Conservation (phyloP, 2,797 vertebrate species). For the Cyprinella venusta region DNA sequence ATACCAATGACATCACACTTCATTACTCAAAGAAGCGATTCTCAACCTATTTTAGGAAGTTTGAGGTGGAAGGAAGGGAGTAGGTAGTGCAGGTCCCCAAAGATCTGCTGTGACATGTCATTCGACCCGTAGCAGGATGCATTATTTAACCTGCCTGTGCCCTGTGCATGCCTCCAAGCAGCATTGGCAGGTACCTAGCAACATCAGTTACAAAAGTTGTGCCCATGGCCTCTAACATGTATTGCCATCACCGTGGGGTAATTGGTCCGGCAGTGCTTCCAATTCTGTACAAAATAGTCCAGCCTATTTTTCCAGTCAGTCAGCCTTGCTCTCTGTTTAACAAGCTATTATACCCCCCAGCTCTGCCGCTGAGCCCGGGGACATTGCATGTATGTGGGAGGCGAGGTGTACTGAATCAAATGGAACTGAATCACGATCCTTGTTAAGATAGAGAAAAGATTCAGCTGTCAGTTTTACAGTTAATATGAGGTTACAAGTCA, state of each 20-base stretch:
- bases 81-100: conserved; percentile 61
- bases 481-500: conserved; percentile 28
- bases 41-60: background rate
- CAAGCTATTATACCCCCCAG: conserved; percentile 70
- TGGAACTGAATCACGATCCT: conserved; percentile 34
- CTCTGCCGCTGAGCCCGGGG: conserved; percentile 58
- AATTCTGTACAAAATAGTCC: conserved; percentile 69
- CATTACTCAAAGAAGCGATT: conserved; percentile 11
- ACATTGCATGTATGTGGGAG: conserved; percentile 62
- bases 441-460: conserved; percentile 48
- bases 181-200: conserved; percentile 72
- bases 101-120: conserved; percentile 65
- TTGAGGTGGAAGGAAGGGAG: background rate
- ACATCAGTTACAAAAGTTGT: conserved; percentile 76
- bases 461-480: conserved; percentile 47
- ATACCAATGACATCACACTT: background rate
- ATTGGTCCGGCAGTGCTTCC: conserved; percentile 76
- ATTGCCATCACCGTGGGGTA: conserved; percentile 78
- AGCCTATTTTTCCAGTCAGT: conserved; percentile 73
- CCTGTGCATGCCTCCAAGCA: conserved; percentile 71
- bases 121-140: conserved; percentile 72
- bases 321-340: conserved; percentile 71
- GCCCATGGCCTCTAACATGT: conserved; percentile 69
- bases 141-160: conserved; percentile 74
- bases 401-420: conserved; percentile 34